Base-by-base conservation (phyloP, 2,888 invertebrate genomes). In the Drosophila rellima region DNA sequence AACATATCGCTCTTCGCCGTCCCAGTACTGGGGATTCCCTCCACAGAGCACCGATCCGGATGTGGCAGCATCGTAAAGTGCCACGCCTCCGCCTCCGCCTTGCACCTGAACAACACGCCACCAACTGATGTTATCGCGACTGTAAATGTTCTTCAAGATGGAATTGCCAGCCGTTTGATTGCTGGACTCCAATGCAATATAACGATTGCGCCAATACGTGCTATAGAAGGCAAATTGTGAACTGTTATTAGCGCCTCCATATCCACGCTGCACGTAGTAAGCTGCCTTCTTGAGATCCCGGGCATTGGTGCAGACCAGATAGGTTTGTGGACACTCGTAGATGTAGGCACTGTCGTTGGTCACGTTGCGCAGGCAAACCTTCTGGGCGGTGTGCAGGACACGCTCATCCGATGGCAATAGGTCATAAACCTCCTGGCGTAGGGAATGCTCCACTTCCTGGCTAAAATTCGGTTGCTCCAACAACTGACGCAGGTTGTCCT, bases 291-390 rank as follows among this genome's bases (percentile, higher is more conserved):
- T 86, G 10, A 76, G 70, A 54, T 82, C 80, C 1, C 67, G 55
- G 0, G 55, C 60, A 62, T 83, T 87, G 11, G 74, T 88, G 73
- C 90, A 90, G 48, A 90, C 80, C 33, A 90, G 37, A 61, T 81
- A 85, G 2, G 91, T 89, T 37, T 85, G 76, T 3, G 88, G 76
- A 17, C 91, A 90, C 59, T 90, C 90, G 57, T 84, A 84, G 15
- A 90, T 65, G 15, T 90, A 90, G 11, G 52, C 67, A 50, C 74
- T 70, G 13, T 45, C 44, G 15, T 78, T 44, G 11, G 78, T 89
- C 3, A 55, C 37, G 59, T 90, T 90, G 17, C 75, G 75, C n/a
- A 90, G 63, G 50, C 90, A 90, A 11, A 90, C 60, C 44, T 83
- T 89, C 7, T 71, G 61, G 1, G 83, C 78, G 1, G 77, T 81